phyloP scores from a whole-genome alignment of 2,113 vertebrate genomes.

The Plecotus auritus region DNA sequence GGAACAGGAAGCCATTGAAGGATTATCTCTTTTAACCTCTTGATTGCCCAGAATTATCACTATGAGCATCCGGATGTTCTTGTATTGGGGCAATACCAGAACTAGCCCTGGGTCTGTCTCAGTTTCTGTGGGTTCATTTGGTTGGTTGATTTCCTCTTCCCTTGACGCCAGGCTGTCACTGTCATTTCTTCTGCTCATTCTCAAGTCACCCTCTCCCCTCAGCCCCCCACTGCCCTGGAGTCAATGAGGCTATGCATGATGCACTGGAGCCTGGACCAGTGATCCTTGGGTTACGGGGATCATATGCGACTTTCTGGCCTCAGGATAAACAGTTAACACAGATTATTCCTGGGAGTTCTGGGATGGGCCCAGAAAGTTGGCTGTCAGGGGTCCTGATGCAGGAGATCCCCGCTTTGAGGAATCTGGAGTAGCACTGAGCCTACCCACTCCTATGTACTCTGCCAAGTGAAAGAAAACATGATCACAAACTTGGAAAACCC shows the following conservation, averaged over 20 bases:
- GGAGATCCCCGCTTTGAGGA: neutral
- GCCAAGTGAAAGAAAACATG: neutral
- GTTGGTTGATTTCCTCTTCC: neutral
- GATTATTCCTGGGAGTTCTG: neutral
- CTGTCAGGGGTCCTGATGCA: neutral
- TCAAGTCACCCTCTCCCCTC: neutral
- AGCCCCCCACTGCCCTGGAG: neutral
- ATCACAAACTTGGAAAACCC: neutral
- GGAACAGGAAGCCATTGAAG: neutral
- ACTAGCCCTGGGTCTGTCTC: neutral
- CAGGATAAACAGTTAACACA: neutral
- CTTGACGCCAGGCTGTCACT: neutral
- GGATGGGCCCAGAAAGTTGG: neutral
- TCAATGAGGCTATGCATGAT: fast-evolving
- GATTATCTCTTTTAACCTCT: neutral
- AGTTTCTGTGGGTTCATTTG: neutral
- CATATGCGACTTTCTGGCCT: neutral
- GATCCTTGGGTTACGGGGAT: neutral
- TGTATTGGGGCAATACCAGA: no score
- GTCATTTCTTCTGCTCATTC: neutral
- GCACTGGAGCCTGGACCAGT: neutral
- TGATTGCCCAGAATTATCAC: neutral
- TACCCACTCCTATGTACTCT: neutral
- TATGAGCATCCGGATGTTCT: neutral
- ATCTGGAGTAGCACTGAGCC: neutral